Conservation (phyloP, 2,113 vertebrate genomes). For the Neolamprologus falcicula region DNA sequence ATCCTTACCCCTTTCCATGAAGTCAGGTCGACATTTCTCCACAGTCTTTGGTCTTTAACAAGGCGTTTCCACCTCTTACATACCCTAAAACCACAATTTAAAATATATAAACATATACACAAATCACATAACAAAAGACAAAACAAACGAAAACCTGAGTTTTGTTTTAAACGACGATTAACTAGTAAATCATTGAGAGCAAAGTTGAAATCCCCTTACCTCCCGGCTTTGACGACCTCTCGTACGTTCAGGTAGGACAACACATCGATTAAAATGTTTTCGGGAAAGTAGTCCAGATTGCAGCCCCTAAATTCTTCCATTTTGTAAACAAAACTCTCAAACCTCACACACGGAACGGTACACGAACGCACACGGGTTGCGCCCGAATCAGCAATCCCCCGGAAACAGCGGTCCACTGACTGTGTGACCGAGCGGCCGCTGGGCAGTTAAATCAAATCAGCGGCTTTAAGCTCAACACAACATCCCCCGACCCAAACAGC, state of each 20-base stretch:
- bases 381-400: constrained; percentile 12
- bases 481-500: not conserved
- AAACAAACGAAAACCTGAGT: constrained; percentile 7
- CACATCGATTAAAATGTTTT: constrained; percentile 74
- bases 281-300: constrained; percentile 68
- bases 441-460: not conserved
- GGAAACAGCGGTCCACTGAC: constrained; percentile 26
- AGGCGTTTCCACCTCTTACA: constrained; percentile 73
- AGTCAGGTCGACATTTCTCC: constrained; percentile 71
- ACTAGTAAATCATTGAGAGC: not conserved
- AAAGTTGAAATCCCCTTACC: constrained; percentile 43
- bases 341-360: constrained; percentile 50
- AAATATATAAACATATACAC: not conserved
- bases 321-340: constrained; percentile 57
- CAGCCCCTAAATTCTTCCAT: constrained; percentile 64
- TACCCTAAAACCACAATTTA: constrained; percentile 51
- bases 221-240: constrained; percentile 66
- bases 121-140: not conserved
- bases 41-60: constrained; percentile 73
- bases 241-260: constrained; percentile 66
- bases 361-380: constrained; percentile 43
- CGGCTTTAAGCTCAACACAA: not conserved
- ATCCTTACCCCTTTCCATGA: constrained; percentile 70
- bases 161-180: not conserved
- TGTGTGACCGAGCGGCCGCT: not conserved